These are phyloP conservation scores for Pyrgilauda ruficollis DNA, from an alignment of 2,113 vertebrate genomes.

Conservation along the genomic window DNA sequence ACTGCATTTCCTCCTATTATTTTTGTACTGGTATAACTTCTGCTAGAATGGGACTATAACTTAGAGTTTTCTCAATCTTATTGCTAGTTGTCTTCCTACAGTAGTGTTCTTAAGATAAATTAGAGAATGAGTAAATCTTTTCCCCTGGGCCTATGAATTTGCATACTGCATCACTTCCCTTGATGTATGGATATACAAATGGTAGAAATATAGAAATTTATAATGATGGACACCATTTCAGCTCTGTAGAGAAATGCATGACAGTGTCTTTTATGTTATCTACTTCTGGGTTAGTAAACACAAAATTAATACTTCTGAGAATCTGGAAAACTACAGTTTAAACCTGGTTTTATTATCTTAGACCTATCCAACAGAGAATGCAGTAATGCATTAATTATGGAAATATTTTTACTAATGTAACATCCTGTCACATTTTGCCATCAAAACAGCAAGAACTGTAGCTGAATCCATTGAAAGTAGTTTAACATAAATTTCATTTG, in stretches of 20 bases:
- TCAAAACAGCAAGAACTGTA: not conserved
- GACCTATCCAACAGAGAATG: not conserved
- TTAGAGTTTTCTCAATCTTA: not conserved
- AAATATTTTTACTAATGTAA: not conserved
- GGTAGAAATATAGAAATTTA: not conserved
- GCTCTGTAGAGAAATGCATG: not conserved
- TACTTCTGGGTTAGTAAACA: not conserved
- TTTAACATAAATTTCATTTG: not conserved
- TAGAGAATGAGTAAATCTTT: not conserved
- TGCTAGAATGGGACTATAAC: not conserved
- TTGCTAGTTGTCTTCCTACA: not conserved
- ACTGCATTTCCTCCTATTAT: not conserved
- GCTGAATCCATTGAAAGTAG: not conserved
- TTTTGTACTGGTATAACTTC: not conserved
- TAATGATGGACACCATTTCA: not conserved
- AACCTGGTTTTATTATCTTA: not conserved
- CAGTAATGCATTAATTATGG: not conserved
- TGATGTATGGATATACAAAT: not conserved
- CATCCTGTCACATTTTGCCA: not conserved
- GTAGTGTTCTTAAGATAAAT: not conserved
- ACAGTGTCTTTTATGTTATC: not conserved
- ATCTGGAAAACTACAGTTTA: not conserved
- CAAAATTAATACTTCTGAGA: not conserved
- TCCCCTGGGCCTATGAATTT: not conserved
- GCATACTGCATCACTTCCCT: not conserved